Conservation (phyloP, 2,888 invertebrate genomes). For the Tetragonisca angustula region DNA sequence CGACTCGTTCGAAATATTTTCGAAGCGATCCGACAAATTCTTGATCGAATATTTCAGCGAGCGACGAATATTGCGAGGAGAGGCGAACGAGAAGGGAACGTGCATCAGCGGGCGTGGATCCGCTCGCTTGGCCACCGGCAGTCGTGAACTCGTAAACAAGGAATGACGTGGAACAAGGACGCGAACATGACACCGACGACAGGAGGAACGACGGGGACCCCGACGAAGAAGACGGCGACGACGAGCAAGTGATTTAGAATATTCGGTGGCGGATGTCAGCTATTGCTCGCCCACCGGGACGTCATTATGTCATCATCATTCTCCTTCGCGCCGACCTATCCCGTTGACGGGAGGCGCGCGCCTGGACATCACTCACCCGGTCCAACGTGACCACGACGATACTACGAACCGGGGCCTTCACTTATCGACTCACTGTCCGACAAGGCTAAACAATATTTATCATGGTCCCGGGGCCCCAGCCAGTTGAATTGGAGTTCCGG, state of each 20-base stretch:
- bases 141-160: constrained; percentile 60
- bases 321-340: constrained; percentile 80
- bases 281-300: constrained; percentile 84
- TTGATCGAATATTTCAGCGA: constrained; percentile 52
- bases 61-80: background rate
- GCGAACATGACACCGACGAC: constrained; percentile 58
- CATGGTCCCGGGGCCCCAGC: constrained; percentile 66
- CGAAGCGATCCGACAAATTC: constrained; percentile 52
- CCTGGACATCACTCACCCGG: constrained; percentile 81
- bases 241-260: constrained; percentile 82
- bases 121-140: constrained; percentile 22
- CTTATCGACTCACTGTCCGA: constrained; percentile 71
- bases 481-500: constrained; percentile 80
- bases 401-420: constrained; percentile 64
- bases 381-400: constrained; percentile 68
- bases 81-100: too few relatives aligned
- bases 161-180: constrained; percentile 56
- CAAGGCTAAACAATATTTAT: constrained; percentile 81
- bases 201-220: constrained; percentile 55
- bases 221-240: constrained; percentile 59
- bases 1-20: constrained; percentile 35
- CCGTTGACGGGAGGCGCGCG: constrained; percentile 83
- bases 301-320: constrained; percentile 84
- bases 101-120: background rate
- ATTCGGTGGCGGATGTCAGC: constrained; percentile 84